Percentiles rank a stretch among this genome's conserved stretches.
These are phyloP conservation scores for Ursus arctos DNA, from an alignment of 2,113 vertebrate genomes.

Conservation along the genomic window DNA sequence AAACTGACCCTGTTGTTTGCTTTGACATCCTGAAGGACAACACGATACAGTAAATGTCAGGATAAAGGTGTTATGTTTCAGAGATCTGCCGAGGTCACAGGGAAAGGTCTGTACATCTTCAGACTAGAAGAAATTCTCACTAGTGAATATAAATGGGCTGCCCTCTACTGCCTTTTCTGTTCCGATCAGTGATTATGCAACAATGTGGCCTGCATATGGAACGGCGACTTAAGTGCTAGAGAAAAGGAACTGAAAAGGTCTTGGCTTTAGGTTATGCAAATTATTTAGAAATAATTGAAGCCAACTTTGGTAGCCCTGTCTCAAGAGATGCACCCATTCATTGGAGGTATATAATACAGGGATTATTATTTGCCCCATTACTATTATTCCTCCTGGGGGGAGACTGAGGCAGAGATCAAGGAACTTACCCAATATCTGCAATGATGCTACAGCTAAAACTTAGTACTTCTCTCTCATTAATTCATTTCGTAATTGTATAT, in stretches of 20 bases:
- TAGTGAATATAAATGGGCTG: constrained; percentile 56
- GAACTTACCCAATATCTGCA: not conserved
- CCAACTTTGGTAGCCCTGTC: rapidly evolving
- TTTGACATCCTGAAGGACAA: constrained; percentile 34
- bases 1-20: constrained; percentile 29
- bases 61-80: constrained; percentile 29
- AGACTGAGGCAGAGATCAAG: not conserved
- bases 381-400: not conserved
- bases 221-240: not conserved
- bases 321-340: not conserved
- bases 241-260: not conserved
- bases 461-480: not conserved
- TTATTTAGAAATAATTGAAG: not conserved
- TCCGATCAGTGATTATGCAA: constrained; percentile 15
- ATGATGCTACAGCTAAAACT: not conserved
- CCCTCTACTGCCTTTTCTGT: not conserved
- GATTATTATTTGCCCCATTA: not conserved
- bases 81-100: constrained; percentile 1
- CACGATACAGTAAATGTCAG: constrained; percentile 45
- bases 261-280: not conserved
- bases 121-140: constrained; percentile 22
- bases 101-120: not conserved
- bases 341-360: not conserved
- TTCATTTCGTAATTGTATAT: not conserved
- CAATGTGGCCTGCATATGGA: not conserved